phyloP scores from a whole-genome alignment of 2,888 invertebrate genomes.

The Trachelus tabidus region DNA sequence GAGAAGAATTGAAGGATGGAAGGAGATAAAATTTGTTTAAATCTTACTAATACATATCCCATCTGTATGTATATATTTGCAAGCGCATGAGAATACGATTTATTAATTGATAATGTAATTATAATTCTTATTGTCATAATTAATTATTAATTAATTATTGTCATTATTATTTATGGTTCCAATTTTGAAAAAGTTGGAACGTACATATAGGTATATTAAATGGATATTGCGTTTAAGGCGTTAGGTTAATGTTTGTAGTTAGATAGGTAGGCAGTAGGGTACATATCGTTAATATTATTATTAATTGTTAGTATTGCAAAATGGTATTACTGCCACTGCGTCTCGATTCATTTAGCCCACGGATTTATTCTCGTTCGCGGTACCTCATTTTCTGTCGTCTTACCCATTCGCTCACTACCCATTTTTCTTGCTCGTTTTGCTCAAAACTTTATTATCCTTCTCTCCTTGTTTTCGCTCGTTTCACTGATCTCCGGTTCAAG shows the following conservation, averaged over 20 bases:
- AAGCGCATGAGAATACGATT: conserved; percentile 48
- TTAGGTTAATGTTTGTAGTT: conserved; percentile 55
- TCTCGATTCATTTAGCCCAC: conserved; percentile 50
- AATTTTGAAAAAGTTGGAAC: conserved; percentile 29
- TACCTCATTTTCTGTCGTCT: background rate
- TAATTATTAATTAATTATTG: conserved; percentile 32
- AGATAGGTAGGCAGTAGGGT: conserved; percentile 47
- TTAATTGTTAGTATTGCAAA: conserved; percentile 52
- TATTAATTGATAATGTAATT: conserved; percentile 46
- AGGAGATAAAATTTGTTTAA: conserved; percentile 33
- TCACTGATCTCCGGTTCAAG: background rate
- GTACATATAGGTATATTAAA: conserved; percentile 17
- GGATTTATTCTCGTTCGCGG: background rate
- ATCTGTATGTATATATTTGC: conserved; percentile 64
- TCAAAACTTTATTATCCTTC: background rate
- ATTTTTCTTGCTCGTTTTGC: background rate
- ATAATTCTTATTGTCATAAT: conserved; percentile 39
- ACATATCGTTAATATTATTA: conserved; percentile 62
- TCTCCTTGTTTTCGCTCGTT: background rate
- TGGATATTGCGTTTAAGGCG: conserved; percentile 51
- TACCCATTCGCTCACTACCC: background rate
- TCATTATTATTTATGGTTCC: conserved; percentile 45
- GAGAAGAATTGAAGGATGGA: conserved; percentile 21
- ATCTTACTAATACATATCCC: conserved; percentile 61
- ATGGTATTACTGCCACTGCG: conserved; percentile 52